Evolutionary conservation across 2,113 vertebrate species (phyloP), one percentile per base, ranked within the genome.

Genomic region (Chaetodon auriga): DNA sequence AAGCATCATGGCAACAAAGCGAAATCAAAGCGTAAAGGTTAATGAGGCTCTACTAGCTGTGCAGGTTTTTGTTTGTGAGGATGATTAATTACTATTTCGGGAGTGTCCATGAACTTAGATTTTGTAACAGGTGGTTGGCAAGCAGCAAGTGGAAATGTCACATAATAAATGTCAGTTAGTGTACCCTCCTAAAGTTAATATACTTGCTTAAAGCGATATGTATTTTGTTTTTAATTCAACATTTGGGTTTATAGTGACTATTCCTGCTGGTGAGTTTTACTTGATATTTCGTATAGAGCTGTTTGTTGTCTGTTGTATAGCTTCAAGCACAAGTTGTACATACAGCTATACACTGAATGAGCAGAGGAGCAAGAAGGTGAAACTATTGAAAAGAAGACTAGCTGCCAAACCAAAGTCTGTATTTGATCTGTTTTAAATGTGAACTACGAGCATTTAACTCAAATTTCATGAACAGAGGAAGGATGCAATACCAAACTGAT

Each of bases 391-490:
- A 64, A 73, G 30, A 81, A 60, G 80, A 58, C 13, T 35, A 84
- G 75, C 78, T 87, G 76, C 70, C 72, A 80, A 92, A 93, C 94
- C 94, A 95, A 95, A 95, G 91, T 78, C 23, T 73, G 25, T 60
- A 69, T 82, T 88, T 55, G 74, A 71, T 71, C 41, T 66, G 38
- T 90, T 84, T 90, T n/a, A 66, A 14, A 38, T 55, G 15, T 76
- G 35, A 74, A 46, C 53, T 81, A 7, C 6, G 75, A 70, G 16
- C 69, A 23, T 55, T 65, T 57, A 68, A 68, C 11, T 38, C 76
- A 11, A 49, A 79, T 38, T 36, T 53, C 35, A 60, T 62, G 38
- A 53, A 74, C 15, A 41, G 75, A 68, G 1, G 30, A 76, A 53
- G 72, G 75, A 69, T 86, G 83, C 78, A 89, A 89, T 82, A 81